A percentile compares a stretch with the other conserved stretches of the same genome.
Evolutionary conservation across 2,113 vertebrate genomes (phyloP).

Genomic region (Mugil cephalus): DNA sequence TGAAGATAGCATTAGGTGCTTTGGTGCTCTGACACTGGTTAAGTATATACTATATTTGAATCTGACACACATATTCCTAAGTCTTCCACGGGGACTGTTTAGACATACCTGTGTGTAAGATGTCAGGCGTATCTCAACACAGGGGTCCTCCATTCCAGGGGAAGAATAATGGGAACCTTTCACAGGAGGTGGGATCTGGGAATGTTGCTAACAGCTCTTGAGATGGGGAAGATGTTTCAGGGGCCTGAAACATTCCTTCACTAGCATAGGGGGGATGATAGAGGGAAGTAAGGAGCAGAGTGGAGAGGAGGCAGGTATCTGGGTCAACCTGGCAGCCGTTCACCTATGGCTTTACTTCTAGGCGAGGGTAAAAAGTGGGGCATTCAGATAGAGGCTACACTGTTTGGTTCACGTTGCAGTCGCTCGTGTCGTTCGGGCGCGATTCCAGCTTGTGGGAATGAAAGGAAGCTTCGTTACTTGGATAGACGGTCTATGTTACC

Average conservation of each 20-base stretch:
- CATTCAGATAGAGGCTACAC: not conserved
- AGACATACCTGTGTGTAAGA: constrained; percentile 11
- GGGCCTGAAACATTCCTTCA: constrained; percentile 71
- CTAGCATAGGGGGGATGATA: not conserved
- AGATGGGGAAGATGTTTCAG: constrained; percentile 67
- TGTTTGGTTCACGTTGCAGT: constrained; percentile 7
- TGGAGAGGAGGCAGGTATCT: constrained; percentile 39
- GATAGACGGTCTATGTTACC: not conserved
- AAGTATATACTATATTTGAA: not conserved
- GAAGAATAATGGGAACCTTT: constrained; percentile 78
- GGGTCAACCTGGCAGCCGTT: constrained; percentile 42
- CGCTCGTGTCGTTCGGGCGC: constrained; percentile 9
- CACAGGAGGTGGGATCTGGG: constrained; percentile 69
- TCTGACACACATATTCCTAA: not conserved
- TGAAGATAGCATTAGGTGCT: not conserved
- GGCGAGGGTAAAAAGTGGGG: constrained; percentile 20
- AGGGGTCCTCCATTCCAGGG: constrained; percentile 46
- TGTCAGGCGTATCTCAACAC: constrained; percentile 31
- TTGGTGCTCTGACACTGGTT: not conserved
- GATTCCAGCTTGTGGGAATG: constrained; percentile 34
- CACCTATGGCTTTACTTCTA: constrained; percentile 20
- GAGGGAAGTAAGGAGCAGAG: constrained; percentile 15
- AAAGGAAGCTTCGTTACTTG: constrained; percentile 31
- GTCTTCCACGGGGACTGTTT: constrained; percentile 9
- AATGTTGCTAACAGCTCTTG: constrained; percentile 71